Percentiles rank a stretch among this genome's conserved stretches.
phyloP scores from a whole-genome alignment of 2,888 invertebrate species.

The Leptinotarsa rubiginosa region DNA sequence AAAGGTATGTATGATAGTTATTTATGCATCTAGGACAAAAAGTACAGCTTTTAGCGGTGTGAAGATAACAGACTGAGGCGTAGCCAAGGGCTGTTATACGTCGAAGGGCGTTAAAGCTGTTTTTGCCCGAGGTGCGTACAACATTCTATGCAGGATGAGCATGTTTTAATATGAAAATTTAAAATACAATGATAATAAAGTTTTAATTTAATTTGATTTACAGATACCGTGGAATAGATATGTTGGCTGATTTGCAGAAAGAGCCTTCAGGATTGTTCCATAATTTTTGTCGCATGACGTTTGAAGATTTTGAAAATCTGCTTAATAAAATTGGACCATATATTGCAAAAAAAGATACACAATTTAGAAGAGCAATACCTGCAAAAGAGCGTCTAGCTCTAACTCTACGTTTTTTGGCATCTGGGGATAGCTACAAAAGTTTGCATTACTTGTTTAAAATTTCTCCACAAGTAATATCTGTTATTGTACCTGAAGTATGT shows the following conservation, averaged over 20 bases:
- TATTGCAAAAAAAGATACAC: not conserved
- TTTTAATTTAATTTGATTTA: no score
- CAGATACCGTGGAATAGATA: not conserved
- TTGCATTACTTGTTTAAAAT: conserved; percentile 19
- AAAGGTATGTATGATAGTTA: no score
- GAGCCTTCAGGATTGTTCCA: conserved; percentile 3
- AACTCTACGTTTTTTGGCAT: not conserved
- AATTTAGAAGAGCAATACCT: not conserved
- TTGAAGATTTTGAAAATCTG: not conserved
- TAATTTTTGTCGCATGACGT: not conserved
- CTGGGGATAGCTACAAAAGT: no score
- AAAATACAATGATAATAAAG: no score
- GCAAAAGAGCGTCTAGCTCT: not conserved
- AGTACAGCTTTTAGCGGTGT: no score
- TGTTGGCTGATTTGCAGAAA: not conserved
- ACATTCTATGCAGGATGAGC: no score
- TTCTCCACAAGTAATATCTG: conserved; percentile 15
- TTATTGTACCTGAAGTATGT: not conserved
- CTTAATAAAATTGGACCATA: not conserved
- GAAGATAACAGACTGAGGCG: no score
- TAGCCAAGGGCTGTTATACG: no score
- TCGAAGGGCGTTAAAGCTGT: no score
- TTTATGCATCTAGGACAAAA: no score
- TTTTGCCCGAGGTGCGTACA: no score
- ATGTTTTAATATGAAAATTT: no score